A percentile compares a stretch with the other conserved stretches of the same genome.
These are phyloP conservation scores for Pseudomyrmex dendroicus DNA, from an alignment of 1,140 invertebrate species.

Conservation along the genomic window DNA sequence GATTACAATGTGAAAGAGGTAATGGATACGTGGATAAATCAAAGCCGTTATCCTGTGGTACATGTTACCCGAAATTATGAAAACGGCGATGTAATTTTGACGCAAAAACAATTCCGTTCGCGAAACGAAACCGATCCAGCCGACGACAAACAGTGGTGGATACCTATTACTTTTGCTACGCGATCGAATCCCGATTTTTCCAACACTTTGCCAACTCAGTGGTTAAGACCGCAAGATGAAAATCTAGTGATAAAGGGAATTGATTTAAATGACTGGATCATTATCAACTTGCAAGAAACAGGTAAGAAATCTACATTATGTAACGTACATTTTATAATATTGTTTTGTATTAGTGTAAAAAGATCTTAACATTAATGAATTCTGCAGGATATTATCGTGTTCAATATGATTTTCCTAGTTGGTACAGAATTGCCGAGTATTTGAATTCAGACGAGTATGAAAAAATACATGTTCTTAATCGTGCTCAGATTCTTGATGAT, in stretches of 20 bases:
- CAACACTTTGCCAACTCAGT: constrained; percentile 79
- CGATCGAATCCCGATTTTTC: constrained; percentile 79
- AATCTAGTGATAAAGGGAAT: constrained; percentile 80
- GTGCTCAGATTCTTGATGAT: too few species aligned
- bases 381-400: too few species aligned
- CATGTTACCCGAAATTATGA: constrained; percentile 85
- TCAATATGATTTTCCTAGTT: too few species aligned
- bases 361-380: too few species aligned
- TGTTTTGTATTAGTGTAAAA: too few species aligned
- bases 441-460: too few species aligned
- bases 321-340: too few species aligned
- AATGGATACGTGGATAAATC: constrained; percentile 89
- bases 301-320: constrained; percentile 74
- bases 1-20: constrained; percentile 83
- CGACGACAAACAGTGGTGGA: constrained; percentile 77
- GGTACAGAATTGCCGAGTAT: too few species aligned
- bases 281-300: constrained; percentile 85
- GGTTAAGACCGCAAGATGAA: constrained; percentile 76
- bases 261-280: constrained; percentile 83
- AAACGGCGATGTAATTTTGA: constrained; percentile 81
- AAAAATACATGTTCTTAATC: too few species aligned
- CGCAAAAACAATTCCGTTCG: constrained; percentile 79
- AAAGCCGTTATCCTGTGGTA: constrained; percentile 89
- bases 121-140: background rate
- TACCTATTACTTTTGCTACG: constrained; percentile 85